Evolutionary conservation across 1,140 invertebrate genomes (phyloP), one percentile per base, ranked within the genome.

Genomic region (Galleria mellonella): DNA sequence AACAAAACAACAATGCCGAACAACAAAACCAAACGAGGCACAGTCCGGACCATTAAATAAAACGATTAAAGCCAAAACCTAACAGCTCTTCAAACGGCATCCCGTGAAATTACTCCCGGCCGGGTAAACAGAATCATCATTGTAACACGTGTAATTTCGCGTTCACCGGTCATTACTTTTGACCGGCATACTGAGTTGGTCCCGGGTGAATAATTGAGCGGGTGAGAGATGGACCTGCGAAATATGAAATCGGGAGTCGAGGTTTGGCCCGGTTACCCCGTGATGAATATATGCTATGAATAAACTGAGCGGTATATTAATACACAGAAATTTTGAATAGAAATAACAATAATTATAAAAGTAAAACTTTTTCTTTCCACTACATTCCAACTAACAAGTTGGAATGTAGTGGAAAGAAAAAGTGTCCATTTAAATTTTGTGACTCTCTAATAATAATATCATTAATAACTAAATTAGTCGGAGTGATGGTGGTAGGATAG

Each of bases 131-230:
- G 52, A 55, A 64, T 70, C 56, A 76, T 76, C 65, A 75, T 78
- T 77, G 73, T 77, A 69, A 69, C 72, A 75, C 73, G 72, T 75
- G 77, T 82, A 77, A 78, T 75, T 69, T 68, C 61, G 51, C 58
- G 56, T 66, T 66, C 67, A 67, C 63, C 72, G 66, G 62, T 55
- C 73, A 72, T 75, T 75, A 79, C 75, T 73, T 76, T 72, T 62
- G 61, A 68, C 55, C 63, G 68, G 68, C 58, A 6, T 23, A 23
- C 17, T 23, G 2, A 23, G 17, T 23, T 13, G 11, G 41, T 32
- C 62, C 60, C 64, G 47, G 62, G 68, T 83, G 76, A 83, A 83
- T 83, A 78, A 83, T 78, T 79, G 67, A 77, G 62, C 61, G 51
- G 55, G 55, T 66, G 68, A 66, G 70, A 70, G 71, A 72, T 71